These are phyloP conservation scores for Heliconius nattereri DNA, from an alignment of 1,140 invertebrate species.

Conservation along the genomic window DNA sequence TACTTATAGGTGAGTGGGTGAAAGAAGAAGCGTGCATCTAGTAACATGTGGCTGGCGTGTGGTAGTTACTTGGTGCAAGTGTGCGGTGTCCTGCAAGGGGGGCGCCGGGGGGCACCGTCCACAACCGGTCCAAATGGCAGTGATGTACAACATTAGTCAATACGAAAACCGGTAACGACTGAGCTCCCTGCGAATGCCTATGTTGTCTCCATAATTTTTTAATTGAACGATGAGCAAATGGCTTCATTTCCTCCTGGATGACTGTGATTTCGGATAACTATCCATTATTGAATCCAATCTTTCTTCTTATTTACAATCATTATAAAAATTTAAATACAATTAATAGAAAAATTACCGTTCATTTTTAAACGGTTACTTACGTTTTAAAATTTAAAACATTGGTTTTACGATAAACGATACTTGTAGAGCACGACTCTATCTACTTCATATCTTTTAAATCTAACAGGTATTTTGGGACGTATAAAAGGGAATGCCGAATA, in stretches of 20 bases:
- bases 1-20: constrained; percentile 17
- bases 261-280: background rate
- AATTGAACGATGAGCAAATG: constrained; percentile 52
- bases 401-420: background rate
- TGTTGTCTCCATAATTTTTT: constrained; percentile 52
- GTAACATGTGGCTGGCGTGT: constrained; percentile 36
- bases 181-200: constrained; percentile 45
- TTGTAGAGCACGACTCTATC: background rate
- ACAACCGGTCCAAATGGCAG: constrained; percentile 65
- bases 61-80: constrained; percentile 46
- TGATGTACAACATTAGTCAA: constrained; percentile 67
- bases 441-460: background rate
- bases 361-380: no score
- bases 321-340: background rate
- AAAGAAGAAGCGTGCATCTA: constrained; percentile 30
- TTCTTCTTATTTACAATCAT: background rate
- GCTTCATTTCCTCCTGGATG: constrained; percentile 40
- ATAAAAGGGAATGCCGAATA: background rate
- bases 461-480: background rate
- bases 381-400: background rate
- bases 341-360: background rate
- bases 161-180: constrained; percentile 66
- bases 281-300: background rate
- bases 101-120: constrained; percentile 48
- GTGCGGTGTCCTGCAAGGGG: constrained; percentile 51